phyloP scores from a whole-genome alignment of 92 coral and sea anemone species.

The Phymanthus crucifer region DNA sequence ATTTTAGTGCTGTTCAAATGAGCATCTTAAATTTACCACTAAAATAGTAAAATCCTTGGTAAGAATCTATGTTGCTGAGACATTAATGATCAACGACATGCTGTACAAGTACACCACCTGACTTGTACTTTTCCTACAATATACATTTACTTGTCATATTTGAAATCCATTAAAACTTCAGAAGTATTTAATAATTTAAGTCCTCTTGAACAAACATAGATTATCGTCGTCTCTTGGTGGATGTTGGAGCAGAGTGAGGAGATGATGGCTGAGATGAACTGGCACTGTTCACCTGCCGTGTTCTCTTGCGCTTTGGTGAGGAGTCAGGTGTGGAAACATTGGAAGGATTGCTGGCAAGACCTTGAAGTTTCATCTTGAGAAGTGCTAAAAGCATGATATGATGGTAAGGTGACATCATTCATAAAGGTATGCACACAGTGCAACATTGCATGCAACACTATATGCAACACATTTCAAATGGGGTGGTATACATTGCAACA shows the following conservation, averaged over 20 bases:
- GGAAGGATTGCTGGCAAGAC: slow-evolving; percentile 72
- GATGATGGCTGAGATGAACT: slow-evolving; percentile 98
- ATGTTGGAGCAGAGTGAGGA: slow-evolving; percentile 86
- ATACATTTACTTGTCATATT: neutral
- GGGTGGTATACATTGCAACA: no score
- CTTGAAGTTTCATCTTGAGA: slow-evolving; percentile 86
- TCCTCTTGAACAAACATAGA: slow-evolving; percentile 5
- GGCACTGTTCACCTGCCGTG: slow-evolving; percentile 93
- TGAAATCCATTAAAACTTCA: slow-evolving; percentile 20
- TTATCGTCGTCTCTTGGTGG: slow-evolving; percentile 95
- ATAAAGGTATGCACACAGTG: neutral
- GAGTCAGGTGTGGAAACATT: slow-evolving; percentile 96
- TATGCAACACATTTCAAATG: no score
- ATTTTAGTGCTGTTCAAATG: no score
- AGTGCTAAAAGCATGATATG: slow-evolving; percentile 60
- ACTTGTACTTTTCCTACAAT: neutral
- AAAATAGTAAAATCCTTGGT: no score
- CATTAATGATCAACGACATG: neutral
- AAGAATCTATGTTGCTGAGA: neutral
- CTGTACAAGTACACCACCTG: neutral
- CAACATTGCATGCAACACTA: no score
- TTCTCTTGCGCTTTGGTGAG: slow-evolving; percentile 96
- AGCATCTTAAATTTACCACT: no score
- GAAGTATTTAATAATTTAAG: slow-evolving; percentile 34
- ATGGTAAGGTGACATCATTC: neutral